Percentiles rank a stretch among this genome's conserved stretches.
Evolutionary conservation across 2,797 vertebrate genomes (phyloP).

Genomic region (Florisuga fusca): DNA sequence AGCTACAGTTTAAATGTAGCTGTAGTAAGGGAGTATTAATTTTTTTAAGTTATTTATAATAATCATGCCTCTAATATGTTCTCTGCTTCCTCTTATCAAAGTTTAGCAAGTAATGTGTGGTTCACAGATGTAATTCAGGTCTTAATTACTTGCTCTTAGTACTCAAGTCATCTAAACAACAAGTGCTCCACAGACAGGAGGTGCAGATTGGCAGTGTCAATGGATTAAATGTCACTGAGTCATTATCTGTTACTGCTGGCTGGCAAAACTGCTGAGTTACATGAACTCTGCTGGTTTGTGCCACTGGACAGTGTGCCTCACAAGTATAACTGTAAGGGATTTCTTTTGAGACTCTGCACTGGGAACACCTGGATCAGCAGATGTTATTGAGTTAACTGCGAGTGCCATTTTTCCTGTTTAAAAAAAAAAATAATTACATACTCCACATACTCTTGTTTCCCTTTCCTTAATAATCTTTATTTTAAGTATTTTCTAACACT

Average conservation of each 20-base stretch:
- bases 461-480: neutral
- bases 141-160: neutral
- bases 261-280: neutral
- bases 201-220: neutral
- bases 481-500: neutral
- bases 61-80: neutral
- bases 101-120: neutral
- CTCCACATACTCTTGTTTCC: neutral
- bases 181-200: neutral
- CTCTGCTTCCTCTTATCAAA: neutral
- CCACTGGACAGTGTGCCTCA: neutral
- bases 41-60: neutral
- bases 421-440: neutral
- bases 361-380: neutral
- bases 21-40: neutral
- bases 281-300: neutral
- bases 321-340: neutral
- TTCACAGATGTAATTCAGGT: neutral
- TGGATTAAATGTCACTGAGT: neutral
- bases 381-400: neutral
- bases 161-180: neutral
- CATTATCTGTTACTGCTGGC: neutral
- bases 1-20: neutral
- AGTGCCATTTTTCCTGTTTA: neutral
- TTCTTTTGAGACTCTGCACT: neutral